Base-by-base conservation (phyloP, 2,113 vertebrate species). In the Ranitomeya variabilis region DNA sequence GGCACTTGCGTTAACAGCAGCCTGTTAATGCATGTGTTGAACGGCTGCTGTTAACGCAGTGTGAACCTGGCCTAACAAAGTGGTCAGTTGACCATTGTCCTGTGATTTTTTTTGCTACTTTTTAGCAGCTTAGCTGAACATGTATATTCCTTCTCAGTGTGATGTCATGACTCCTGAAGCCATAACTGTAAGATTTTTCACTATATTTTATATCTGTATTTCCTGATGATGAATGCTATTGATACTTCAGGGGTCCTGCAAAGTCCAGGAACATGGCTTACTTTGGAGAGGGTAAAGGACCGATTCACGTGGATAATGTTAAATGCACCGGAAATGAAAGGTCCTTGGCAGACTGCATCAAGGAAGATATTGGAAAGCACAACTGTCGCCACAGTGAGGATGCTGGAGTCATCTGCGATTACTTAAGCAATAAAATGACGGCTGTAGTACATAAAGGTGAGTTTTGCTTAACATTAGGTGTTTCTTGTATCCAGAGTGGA, bases 351-450 rank as follows among this genome's bases (percentile, higher is more conserved):
- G 97, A 99, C 91, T 99, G 98, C 89, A 96, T 98, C 90, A 98
- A 98, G 89, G 96, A 97, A 91, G 94, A 96, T 5, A 94, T 96
- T 0, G 98, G 97, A 62, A 96, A 11, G 0, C 98, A 99, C 93
- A 97, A 99, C 94, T 99, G 98, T 89, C 97, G 97, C 31, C 98
- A 99, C 87, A 97, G 96, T 0, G 98, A 99, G 92, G 98, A 99
- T 0, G 98, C 98, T 0, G 98, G 98, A 0, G 98, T 99, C 67
- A 99, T 99, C 90, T 99, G 98, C 8, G 94, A 98, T 91, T 97
- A 99, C 54, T 92, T 91, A 0, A 93, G 92, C 92, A 92, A 83
- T 92, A 96, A 93, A 86, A 78, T 31, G 19, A 90, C 88, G 7
- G 89, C 87, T 15, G 93, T 91, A 91, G 92, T 92, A 83, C 90